Evolutionary conservation across 2,888 invertebrate genomes (phyloP), one percentile per base, ranked within the genome.

Genomic region (Crepidodera aurea): DNA sequence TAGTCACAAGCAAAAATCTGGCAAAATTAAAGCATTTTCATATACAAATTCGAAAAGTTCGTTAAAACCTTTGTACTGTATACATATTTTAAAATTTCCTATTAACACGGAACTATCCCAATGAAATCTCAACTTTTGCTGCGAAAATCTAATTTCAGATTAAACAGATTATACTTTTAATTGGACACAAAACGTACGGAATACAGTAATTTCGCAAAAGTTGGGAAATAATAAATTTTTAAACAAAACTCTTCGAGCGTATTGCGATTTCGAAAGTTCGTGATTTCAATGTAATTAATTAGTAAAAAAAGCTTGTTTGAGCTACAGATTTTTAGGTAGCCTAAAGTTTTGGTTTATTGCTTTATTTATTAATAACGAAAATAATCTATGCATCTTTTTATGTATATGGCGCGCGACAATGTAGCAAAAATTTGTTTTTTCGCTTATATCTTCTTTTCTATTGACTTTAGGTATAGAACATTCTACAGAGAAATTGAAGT

Each of bases 211-310:
- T 42, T 42, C 42, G 4, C 16, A 8, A 19, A 42, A 42, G 42
- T 42, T 42, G 18, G 42, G 16, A 42, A 42, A 42, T 42, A 42
- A 42, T 42, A 42, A 42, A 42, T 42, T 42, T 42, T 42, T 42
- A 16, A 13, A 42, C 16, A 42, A 42, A 42, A 42, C 42, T 42
- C 42, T 8, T 42, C 19, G 10, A 8, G 10, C 18, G 2, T 2
- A 5, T 10, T 19, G 18, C 5, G 19, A 42, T 16, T 42, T 42
- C 16, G 19, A 19, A 42, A 42, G 42, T 42, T 42, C n/a, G 18
- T 42, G 42, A 42, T 42, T 42, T 16, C 42, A 16, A 16, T 42
- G 19, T 42, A 19, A 42, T 42, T 42, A 42, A 42, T 42, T 39
- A 39, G n/a, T 12, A 16, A 15, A 16, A 16, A 39, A 39, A 39